Evolutionary conservation across 2,797 vertebrate species (phyloP).

Genomic region (Scolopax bukidnonensis): DNA sequence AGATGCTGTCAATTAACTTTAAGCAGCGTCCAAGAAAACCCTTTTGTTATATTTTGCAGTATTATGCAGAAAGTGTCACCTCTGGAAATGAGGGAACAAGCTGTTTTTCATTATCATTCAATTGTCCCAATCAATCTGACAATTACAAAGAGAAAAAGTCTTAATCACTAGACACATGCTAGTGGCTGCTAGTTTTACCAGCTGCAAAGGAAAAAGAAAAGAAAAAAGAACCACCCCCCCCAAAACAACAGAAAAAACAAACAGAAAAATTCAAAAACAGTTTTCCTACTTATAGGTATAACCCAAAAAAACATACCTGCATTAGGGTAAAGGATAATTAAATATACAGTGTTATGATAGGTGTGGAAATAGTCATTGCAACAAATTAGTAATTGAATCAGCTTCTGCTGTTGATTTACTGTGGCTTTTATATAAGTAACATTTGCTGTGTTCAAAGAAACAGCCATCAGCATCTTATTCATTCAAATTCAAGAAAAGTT

Average conservation of each 20-base stretch:
- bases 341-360: slow-evolving; percentile 34
- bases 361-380: slow-evolving; percentile 38
- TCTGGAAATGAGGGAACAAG: slow-evolving; percentile 74
- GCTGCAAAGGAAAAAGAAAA: slow-evolving; percentile 33
- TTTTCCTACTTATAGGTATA: neutral
- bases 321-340: slow-evolving; percentile 44
- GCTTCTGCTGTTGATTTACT: slow-evolving; percentile 51
- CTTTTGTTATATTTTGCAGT: slow-evolving; percentile 74
- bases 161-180: slow-evolving; percentile 69
- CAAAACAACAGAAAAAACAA: neutral
- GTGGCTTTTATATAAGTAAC: slow-evolving; percentile 46
- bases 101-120: slow-evolving; percentile 78
- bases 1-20: slow-evolving; percentile 80
- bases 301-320: slow-evolving; percentile 2
- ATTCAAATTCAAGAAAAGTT: slow-evolving; percentile 66
- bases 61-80: slow-evolving; percentile 76
- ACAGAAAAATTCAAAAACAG: neutral
- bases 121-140: slow-evolving; percentile 77
- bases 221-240: neutral
- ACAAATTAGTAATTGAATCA: slow-evolving; percentile 63
- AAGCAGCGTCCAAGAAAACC: slow-evolving; percentile 74
- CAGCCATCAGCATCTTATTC: slow-evolving; percentile 60
- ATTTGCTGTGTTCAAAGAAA: slow-evolving; percentile 66
- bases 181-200: slow-evolving; percentile 66
- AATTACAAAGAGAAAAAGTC: slow-evolving; percentile 76